phyloP scores from a whole-genome alignment of 2,797 vertebrate species.

The Pitangus sulphuratus region DNA sequence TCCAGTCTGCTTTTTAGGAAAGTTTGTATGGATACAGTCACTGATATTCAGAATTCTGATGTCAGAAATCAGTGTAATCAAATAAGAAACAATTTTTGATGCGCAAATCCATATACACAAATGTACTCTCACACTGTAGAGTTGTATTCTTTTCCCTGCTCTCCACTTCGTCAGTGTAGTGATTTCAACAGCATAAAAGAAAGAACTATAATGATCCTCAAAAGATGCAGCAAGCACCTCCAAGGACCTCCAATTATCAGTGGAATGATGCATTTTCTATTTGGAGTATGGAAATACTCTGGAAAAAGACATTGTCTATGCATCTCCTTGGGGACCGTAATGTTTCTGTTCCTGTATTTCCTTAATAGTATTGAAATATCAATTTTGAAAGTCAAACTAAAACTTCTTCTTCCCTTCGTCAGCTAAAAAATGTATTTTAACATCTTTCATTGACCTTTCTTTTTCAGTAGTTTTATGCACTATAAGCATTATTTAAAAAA shows the following conservation, averaged over 20 bases:
- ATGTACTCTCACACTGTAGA: neutral
- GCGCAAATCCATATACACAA: neutral
- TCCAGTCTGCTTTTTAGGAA: neutral
- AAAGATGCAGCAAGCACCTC: neutral
- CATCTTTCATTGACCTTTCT: neutral
- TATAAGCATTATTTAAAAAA: neutral
- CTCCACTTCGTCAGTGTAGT: neutral
- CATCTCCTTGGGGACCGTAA: neutral
- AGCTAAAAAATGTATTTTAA: neutral
- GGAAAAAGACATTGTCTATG: neutral
- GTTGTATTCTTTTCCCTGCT: neutral
- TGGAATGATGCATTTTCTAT: neutral
- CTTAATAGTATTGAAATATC: constrained; percentile 5
- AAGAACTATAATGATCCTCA: neutral
- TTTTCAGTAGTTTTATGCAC: neutral
- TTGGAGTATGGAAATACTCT: neutral
- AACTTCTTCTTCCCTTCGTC: neutral
- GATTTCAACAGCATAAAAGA: neutral
- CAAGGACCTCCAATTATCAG: neutral
- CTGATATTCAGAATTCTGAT: neutral
- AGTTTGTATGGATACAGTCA: neutral
- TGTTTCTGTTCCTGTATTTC: neutral
- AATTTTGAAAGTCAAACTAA: neutral
- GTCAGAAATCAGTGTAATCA: neutral
- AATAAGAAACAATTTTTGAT: neutral